Base-by-base conservation (phyloP, 2,797 vertebrate species). In the Holocentrus rufus region DNA sequence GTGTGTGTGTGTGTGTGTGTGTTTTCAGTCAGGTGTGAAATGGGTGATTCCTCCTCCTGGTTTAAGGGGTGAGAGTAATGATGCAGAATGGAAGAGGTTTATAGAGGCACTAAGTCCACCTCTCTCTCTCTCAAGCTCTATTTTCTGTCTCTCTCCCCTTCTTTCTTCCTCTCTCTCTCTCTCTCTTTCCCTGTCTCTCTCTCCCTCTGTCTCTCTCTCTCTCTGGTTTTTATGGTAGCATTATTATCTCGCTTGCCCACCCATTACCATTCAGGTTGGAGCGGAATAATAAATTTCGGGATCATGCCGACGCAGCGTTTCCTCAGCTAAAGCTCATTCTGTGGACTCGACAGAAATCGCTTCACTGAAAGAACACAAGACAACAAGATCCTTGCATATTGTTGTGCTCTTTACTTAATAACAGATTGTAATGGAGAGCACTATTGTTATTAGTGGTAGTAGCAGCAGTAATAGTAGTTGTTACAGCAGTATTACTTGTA, bases 71-170 rank as follows among this genome's bases (percentile, higher is more conserved):
- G 82, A 79, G 89, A 81, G 89, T 90, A 91, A 93, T 89, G 91
- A 90, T 91, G 91, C 83, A 84, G 85, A 91, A 86, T 88, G 85
- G 84, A 82, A 68, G 85, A 87, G 82, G 87, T 92, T 91, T 91
- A 92, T 89, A 82, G 88, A 81, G 84, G 85, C 79, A 90, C 90
- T 87, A 90, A 85, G 89, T 73, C 81, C 71, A 77, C 79, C 80
- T 86, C 80, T 72, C 72, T 75, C 79, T 78, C 68, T 50, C 82
- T 70, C 80, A 68, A 76, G 79, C 36, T 72, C 82, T 65, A 57
- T 54, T 66, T 44, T 44, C 39, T 27, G 20, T 18, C n/a, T 56
- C 34, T 39, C 20, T 56, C 22, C 46, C 53, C 27, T 56, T 69
- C 17, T 36, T 18, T 64, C 27, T 36, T 7, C 25, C 46, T 31